Conservation (phyloP, 2,113 vertebrate genomes). For the Lichenostomus cassidix region DNA sequence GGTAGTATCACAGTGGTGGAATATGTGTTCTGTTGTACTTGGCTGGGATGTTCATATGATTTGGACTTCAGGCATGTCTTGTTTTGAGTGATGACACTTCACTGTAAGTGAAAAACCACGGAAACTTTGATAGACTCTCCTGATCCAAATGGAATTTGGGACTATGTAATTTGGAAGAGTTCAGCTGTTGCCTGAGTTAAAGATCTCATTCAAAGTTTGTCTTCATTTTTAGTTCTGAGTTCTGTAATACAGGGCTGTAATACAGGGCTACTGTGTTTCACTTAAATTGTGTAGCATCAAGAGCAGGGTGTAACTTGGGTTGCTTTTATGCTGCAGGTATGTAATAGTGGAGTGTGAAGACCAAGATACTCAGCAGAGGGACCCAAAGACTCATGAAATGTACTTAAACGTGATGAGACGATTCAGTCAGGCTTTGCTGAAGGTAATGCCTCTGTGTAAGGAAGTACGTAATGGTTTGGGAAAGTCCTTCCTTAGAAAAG, state of each 20-base stretch:
- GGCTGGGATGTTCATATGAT: not conserved
- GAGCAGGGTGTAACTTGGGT: not conserved
- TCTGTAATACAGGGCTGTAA: not conserved
- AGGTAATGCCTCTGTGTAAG: conserved; percentile 74
- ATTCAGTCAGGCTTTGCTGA: conserved; percentile 95
- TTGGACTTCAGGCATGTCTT: not conserved
- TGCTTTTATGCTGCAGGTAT: conserved; percentile 80
- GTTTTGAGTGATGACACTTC: not conserved
- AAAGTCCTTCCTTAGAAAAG: not conserved
- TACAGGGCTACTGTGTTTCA: not conserved
- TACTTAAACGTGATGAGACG: conserved; percentile 97
- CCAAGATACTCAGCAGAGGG: conserved; percentile 95
- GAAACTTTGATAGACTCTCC: not conserved
- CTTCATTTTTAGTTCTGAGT: not conserved
- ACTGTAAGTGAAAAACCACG: not conserved
- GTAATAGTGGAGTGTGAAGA: conserved; percentile 99
- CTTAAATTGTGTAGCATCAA: not conserved
- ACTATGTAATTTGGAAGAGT: not conserved
- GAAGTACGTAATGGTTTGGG: not conserved
- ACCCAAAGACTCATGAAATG: conserved; percentile 97
- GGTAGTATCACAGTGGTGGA: not conserved
- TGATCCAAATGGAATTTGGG: not conserved
- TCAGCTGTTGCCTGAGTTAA: fast-evolving
- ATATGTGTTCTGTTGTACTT: fast-evolving
- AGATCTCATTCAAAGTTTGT: not conserved